Conservation (phyloP, 2,888 invertebrate genomes). For the Trichogramma evanescens region DNA sequence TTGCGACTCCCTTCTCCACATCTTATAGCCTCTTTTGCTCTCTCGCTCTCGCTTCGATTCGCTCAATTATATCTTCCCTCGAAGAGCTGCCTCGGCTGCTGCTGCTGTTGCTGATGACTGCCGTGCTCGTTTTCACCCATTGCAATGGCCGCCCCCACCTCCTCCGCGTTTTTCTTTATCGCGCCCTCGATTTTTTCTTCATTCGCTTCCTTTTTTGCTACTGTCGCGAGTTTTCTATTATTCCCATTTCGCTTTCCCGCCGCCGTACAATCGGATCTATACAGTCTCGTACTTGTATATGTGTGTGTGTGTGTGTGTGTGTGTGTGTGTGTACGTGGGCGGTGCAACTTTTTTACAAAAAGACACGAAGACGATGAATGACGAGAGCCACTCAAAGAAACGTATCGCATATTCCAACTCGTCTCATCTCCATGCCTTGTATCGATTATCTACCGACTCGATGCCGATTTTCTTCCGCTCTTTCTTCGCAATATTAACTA, state of each 20-base stretch:
- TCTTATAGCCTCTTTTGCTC: conserved; percentile 8
- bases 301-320: too few species aligned
- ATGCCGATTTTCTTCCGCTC: too few species aligned
- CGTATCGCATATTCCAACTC: too few species aligned
- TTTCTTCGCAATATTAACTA: too few species aligned
- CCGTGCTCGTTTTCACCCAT: conserved; percentile 41
- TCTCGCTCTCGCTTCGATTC: not conserved
- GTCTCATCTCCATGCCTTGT: too few species aligned
- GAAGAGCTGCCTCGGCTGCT: too few species aligned
- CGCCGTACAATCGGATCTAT: conserved; percentile 7
- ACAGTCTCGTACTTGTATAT: not conserved
- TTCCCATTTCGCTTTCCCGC: conserved; percentile 22
- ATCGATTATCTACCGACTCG: too few species aligned
- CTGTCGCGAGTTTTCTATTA: conserved; percentile 17
- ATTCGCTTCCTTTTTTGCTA: conserved; percentile 22
- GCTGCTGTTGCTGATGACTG: not conserved
- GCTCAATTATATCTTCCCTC: conserved; percentile 14
- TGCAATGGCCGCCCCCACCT: conserved; percentile 34
- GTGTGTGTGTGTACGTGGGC: not conserved
- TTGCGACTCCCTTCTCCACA: not conserved
- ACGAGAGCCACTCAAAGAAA: conserved; percentile 3
- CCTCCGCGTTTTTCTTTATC: conserved; percentile 15
- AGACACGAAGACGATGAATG: not conserved
- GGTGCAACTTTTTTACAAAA: conserved; percentile 8
- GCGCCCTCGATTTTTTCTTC: conserved; percentile 21